Percentiles rank a stretch among this genome's conserved stretches.
Conservation (phyloP, 2,797 vertebrate genomes). For the Oophaga sylvatica region DNA sequence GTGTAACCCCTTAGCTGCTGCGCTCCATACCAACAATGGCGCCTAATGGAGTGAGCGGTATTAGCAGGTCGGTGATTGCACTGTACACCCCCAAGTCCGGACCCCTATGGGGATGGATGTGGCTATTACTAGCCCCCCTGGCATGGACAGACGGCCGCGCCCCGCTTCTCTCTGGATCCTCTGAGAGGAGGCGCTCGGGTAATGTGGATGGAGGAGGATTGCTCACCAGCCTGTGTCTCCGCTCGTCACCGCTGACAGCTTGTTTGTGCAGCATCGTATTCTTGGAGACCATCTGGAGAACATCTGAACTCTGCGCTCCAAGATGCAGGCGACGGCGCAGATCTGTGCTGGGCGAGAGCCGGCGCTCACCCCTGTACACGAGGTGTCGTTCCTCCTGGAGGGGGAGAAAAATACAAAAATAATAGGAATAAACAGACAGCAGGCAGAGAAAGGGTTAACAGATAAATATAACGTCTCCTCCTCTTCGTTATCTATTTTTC, state of each 20-base stretch:
- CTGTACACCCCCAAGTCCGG: too few species aligned
- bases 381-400: constrained; percentile 41
- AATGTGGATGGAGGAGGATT: constrained; percentile 19
- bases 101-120: too few species aligned
- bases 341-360: constrained; percentile 44
- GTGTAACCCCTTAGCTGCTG: too few species aligned
- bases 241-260: constrained; percentile 15
- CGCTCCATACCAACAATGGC: too few species aligned
- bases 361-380: constrained; percentile 10
- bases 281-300: constrained; percentile 59
- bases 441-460: too few species aligned
- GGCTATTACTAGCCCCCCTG: too few species aligned
- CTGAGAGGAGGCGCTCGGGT: not conserved
- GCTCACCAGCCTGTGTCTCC: constrained; percentile 56
- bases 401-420: not conserved
- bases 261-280: not conserved
- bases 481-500: too few species aligned
- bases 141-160: not conserved
- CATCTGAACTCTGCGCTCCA: constrained; percentile 61
- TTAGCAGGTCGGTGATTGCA: too few species aligned
- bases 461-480: too few species aligned
- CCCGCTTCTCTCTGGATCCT: not conserved
- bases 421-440: not conserved
- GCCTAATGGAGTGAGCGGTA: too few species aligned
- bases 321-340: constrained; percentile 52